phyloP scores from a whole-genome alignment of 2,113 vertebrate genomes.

The Macaca nemestrina region DNA sequence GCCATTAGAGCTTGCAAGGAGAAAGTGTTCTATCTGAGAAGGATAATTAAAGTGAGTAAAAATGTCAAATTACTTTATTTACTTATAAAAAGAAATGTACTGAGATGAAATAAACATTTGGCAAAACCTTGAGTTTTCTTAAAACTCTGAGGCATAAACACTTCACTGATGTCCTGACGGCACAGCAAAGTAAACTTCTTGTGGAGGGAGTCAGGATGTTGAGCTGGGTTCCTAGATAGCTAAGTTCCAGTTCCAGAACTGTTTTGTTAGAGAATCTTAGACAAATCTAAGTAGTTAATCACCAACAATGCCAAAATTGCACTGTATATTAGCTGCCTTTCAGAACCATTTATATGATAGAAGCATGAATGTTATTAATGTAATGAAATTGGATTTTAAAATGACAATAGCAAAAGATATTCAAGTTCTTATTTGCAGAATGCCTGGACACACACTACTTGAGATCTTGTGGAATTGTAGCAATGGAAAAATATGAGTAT shows the following conservation, averaged over 20 bases:
- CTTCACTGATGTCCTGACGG: neutral
- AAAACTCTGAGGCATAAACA: neutral
- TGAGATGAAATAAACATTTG: neutral
- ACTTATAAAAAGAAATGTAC: neutral
- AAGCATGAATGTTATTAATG: neutral
- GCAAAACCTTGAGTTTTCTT: neutral
- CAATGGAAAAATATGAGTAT: neutral
- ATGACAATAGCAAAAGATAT: neutral
- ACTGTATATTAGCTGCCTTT: neutral
- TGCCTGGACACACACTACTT: neutral
- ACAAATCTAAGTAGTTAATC: neutral
- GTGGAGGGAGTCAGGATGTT: neutral
- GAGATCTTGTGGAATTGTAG: neutral
- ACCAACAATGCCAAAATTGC: neutral
- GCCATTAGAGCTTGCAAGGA: neutral
- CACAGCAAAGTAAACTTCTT: neutral
- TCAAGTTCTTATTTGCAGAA: neutral
- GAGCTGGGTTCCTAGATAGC: neutral
- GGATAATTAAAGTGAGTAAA: neutral
- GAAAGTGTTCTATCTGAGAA: neutral
- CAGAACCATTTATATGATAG: neutral
- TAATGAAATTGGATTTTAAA: neutral
- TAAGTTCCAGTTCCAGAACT: neutral
- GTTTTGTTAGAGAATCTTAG: neutral
- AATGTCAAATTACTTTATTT: conserved; percentile 7